Conservation (phyloP, 2,797 vertebrate genomes). For the Hydrophis major region DNA sequence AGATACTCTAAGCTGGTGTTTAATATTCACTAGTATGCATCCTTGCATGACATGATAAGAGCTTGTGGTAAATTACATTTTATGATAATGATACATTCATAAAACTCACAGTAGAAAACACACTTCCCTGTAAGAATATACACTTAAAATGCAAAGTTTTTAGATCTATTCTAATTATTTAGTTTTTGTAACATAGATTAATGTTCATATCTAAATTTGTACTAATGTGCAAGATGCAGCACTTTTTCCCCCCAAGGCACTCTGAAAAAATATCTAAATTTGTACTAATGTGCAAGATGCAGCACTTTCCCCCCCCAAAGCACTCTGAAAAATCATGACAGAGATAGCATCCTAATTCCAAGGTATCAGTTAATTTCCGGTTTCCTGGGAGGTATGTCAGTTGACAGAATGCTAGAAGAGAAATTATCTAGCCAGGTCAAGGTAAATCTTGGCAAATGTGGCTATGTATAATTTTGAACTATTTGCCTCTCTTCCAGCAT, state of each 20-base stretch:
- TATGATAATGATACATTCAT: slow-evolving; percentile 16
- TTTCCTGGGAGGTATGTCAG: neutral
- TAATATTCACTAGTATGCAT: neutral
- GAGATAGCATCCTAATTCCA: neutral
- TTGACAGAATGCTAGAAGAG: neutral
- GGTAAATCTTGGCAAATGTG: neutral
- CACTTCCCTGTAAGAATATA: neutral
- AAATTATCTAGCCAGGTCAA: neutral
- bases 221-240: neutral
- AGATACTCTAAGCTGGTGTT: neutral
- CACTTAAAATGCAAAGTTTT: slow-evolving; percentile 5
- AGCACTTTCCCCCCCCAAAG: neutral
- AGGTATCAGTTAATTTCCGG: neutral
- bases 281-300: neutral
- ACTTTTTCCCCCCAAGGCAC: neutral
- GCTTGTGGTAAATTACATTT: neutral
- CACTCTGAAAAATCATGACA: neutral
- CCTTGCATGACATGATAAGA: slow-evolving; percentile 7
- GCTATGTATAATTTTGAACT: neutral
- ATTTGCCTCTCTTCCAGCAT: neutral
- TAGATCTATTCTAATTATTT: neutral
- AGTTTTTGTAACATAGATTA: neutral
- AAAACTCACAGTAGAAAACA: slow-evolving; percentile 35
- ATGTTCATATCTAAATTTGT: neutral
- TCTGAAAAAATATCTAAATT: neutral